phyloP scores from a whole-genome alignment of 2,888 invertebrate genomes.

The Ichneumoninae sp. region DNA sequence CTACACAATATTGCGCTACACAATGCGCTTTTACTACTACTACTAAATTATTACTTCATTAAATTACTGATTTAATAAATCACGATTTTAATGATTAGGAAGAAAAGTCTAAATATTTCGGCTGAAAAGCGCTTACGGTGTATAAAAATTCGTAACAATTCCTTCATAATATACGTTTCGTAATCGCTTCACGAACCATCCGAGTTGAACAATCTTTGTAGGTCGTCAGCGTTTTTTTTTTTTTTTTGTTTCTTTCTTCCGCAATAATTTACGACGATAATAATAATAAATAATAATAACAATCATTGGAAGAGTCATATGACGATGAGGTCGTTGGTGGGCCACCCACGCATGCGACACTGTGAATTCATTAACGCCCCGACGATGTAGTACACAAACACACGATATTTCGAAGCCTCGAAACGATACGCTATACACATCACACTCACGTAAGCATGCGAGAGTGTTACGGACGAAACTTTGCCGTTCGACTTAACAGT shows the following conservation, averaged over 20 bases:
- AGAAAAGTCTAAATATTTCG: too few relatives aligned
- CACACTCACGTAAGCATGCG: background rate
- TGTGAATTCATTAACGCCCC: conserved; percentile 63
- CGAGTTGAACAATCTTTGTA: conserved; percentile 48
- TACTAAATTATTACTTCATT: too few relatives aligned
- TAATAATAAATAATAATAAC: conserved; percentile 26
- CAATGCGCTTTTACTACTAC: too few relatives aligned
- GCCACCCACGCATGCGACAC: conserved; percentile 60
- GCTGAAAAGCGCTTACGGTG: background rate
- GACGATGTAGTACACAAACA: conserved; percentile 15
- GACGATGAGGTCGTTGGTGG: conserved; percentile 49
- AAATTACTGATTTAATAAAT: too few relatives aligned
- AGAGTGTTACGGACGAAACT: background rate
- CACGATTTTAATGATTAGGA: too few relatives aligned
- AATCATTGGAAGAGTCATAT: conserved; percentile 42
- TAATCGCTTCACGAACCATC: conserved; percentile 1
- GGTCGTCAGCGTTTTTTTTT: conserved; percentile 40
- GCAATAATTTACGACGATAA: conserved; percentile 19
- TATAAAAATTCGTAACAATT: background rate
- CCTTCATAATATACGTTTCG: background rate
- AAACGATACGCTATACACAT: conserved; percentile 4
- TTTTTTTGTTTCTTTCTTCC: conserved; percentile 27
- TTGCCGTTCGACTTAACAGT: conserved; percentile 7
- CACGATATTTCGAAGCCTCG: conserved; percentile 7
- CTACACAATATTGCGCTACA: too few relatives aligned